phyloP scores from a whole-genome alignment of 2,888 invertebrate species.

The Drosophila macrothrix region DNA sequence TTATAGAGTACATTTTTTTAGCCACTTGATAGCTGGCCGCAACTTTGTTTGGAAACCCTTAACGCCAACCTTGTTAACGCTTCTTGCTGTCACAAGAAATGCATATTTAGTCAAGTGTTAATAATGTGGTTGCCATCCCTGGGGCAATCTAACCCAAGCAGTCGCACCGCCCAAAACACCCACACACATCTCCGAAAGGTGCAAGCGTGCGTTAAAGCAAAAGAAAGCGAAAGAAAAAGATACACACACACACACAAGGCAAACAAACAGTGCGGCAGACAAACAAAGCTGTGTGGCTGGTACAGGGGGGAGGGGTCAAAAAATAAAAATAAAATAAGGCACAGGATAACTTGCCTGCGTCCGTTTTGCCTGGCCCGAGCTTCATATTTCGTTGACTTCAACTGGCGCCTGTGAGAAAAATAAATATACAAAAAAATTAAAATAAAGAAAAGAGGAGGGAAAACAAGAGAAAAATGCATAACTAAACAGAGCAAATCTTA shows the following conservation, averaged over 20 bases:
- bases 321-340: neutral
- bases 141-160: constrained; percentile 41
- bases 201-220: constrained; percentile 76
- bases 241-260: constrained; percentile 20
- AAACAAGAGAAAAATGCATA: constrained; percentile 63
- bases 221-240: constrained; percentile 39
- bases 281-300: constrained; percentile 39
- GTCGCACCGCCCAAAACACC: constrained; percentile 13
- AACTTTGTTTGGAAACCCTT: constrained; percentile 47
- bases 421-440: constrained; percentile 59
- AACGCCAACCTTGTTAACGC: constrained; percentile 68
- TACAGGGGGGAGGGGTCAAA: constrained; percentile 10
- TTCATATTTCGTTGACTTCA: constrained; percentile 43
- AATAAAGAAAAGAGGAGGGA: constrained; percentile 32
- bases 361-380: constrained; percentile 36
- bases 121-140: constrained; percentile 81
- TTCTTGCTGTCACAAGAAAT: constrained; percentile 79
- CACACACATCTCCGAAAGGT: constrained; percentile 55
- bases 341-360: constrained; percentile 66
- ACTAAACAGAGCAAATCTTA: constrained; percentile 62
- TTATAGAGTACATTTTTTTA: constrained; percentile 5
- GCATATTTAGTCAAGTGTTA: constrained; percentile 85
- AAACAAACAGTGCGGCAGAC: constrained; percentile 53
- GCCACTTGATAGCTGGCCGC: constrained; percentile 7
- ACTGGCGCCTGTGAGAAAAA: constrained; percentile 58